Base-by-base conservation (phyloP, 2,113 vertebrate species). In the Gallinago paraguaiae region DNA sequence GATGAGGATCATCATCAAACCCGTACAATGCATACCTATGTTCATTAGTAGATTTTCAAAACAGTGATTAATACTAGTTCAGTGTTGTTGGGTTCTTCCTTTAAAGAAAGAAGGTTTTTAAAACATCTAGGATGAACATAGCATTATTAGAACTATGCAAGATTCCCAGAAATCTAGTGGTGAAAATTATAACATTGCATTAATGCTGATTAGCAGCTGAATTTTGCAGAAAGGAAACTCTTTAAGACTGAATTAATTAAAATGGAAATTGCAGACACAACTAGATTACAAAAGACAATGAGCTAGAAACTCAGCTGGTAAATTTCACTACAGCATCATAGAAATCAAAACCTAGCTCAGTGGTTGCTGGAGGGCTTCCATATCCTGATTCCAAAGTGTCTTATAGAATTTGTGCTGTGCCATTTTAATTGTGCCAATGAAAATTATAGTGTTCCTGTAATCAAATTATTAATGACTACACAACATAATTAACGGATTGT, bases 301-400 rank as follows among this genome's bases (percentile, higher is more conserved):
- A 74, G 51, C 31, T 67, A 83, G 68, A 88, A 88, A 81, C 69
- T 95, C 86, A 95, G 64, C 46, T 93, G 80, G 51, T 92, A 84
- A 92, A 81, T 75, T 43, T 43, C 60, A 71, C 81, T 71, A 16
- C 9, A 71, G 37, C 25, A 35, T 25, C 68, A 78, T 2, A 70
- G 69, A 84, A 95, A 79, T 82, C 11, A 83, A 95, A 95, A 81
- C 70, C 51, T 65, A 75, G 15, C 48, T 74, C 72, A 59, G 39
- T 78, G 68, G 43, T 45, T 88, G 67, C 54, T 67, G 82, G 86
- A 92, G 76, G 64, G 63, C 31, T 86, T 92, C 63, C 86, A 74
- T 25, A 39, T 59, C 46, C 56, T 59, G n/a, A 61, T 86, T 95
- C 46, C 51, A 81, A 86, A 88, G 7, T 20, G 50, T 71, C 30